Evolutionary conservation across 2,888 invertebrate species (phyloP).

Genomic region (Prosapia bicincta): DNA sequence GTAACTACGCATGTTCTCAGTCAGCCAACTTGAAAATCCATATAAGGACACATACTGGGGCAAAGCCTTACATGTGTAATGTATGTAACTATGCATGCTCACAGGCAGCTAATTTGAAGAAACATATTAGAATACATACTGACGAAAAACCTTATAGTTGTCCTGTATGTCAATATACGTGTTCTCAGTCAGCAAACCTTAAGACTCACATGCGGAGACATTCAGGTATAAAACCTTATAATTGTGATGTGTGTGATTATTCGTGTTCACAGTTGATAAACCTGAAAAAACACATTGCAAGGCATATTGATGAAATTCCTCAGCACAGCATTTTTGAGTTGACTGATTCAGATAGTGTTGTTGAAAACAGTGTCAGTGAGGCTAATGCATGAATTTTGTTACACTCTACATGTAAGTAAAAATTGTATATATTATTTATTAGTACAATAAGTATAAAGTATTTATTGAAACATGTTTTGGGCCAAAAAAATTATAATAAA

Average conservation of each 20-base stretch:
- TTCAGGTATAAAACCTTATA: neutral
- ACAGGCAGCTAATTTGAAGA: neutral
- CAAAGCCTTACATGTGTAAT: neutral
- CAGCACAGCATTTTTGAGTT: neutral
- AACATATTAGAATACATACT: slow-evolving; percentile 1
- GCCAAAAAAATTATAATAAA: too few species aligned
- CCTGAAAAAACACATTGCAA: neutral
- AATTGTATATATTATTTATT: too few species aligned
- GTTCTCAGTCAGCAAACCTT: neutral
- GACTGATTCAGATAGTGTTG: too few species aligned
- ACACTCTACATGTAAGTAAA: too few species aligned
- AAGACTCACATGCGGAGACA: slow-evolving; percentile 1
- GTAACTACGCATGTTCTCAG: neutral
- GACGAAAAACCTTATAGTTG: slow-evolving; percentile 2
- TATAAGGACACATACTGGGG: neutral
- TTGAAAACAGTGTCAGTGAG: too few species aligned
- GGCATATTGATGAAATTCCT: neutral
- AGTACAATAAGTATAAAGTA: too few species aligned
- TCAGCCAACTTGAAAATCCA: neutral
- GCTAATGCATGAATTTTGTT: too few species aligned
- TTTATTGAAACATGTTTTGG: too few species aligned
- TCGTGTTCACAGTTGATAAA: neutral
- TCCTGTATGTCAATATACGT: neutral
- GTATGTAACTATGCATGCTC: neutral
- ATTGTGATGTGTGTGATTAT: neutral